Conservation (phyloP, 2,888 invertebrate species). For the Tanytarsus gracilentus region DNA sequence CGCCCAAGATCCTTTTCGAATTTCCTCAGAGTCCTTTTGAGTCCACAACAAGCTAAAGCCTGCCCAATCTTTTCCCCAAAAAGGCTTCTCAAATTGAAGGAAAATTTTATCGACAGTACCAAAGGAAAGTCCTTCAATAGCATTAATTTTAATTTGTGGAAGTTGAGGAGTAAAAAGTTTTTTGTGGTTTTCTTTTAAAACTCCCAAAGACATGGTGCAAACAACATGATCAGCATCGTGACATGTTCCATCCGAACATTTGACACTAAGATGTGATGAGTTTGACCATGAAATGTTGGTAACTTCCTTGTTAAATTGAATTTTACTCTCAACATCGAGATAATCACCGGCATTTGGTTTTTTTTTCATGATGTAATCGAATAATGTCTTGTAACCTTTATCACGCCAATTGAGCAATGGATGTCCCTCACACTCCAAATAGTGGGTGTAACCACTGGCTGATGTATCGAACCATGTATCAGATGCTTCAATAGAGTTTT, state of each 20-base stretch:
- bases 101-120: conserved; percentile 57
- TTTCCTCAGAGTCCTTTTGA: conserved; percentile 40
- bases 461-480: conserved; percentile 38
- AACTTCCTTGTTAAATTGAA: conserved; percentile 29
- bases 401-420: conserved; percentile 44
- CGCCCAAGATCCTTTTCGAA: neutral
- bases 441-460: conserved; percentile 41
- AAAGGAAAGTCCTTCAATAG: conserved; percentile 49
- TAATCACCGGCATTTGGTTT: conserved; percentile 1
- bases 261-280: conserved; percentile 31
- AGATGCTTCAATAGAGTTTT: conserved; percentile 22
- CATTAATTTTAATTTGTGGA: conserved; percentile 44
- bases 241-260: conserved; percentile 40
- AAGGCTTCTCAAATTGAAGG: conserved; percentile 49
- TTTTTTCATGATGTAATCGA: conserved; percentile 34
- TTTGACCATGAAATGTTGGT: conserved; percentile 19
- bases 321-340: conserved; percentile 34
- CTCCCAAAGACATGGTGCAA: conserved; percentile 52
- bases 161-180: conserved; percentile 45
- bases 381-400: conserved; percentile 42
- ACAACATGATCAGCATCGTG: conserved; percentile 53
- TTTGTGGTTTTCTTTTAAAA: conserved; percentile 46
- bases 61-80: conserved; percentile 49
- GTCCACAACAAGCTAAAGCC: conserved; percentile 53
- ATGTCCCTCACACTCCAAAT: conserved; percentile 46